These are phyloP conservation scores for Sceliomorpha sp. DNA, from an alignment of 2,888 invertebrate species.

Conservation along the genomic window DNA sequence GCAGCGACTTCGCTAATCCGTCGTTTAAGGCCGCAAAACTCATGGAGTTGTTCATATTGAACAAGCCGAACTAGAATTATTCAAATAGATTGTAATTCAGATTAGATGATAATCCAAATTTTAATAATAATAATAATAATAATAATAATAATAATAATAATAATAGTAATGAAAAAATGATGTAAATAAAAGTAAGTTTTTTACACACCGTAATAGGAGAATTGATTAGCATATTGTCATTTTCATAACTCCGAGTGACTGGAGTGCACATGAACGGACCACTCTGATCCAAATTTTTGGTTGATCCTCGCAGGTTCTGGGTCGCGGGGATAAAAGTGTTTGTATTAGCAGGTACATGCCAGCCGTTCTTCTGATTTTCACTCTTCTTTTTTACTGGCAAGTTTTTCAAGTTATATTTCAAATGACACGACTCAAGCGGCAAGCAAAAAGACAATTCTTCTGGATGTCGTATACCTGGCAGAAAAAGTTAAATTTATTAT, in stretches of 20 bases:
- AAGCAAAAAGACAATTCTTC: constrained; percentile 98
- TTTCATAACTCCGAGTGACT: constrained; percentile 84
- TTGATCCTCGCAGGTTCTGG: constrained; percentile 85
- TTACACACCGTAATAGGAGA: constrained; percentile 86
- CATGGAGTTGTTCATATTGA: no score
- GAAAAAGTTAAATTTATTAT: no score
- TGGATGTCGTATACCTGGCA: constrained; percentile 93
- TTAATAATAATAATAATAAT: no score
- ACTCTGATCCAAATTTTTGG: constrained; percentile 87
- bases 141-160: no score
- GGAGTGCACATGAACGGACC: constrained; percentile 85
- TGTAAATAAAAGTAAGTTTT: not conserved
- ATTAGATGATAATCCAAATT: no score
- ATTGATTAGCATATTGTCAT: constrained; percentile 86
- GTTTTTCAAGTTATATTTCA: constrained; percentile 93
- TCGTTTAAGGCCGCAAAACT: no score
- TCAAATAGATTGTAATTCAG: no score
- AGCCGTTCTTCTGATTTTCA: constrained; percentile 80
- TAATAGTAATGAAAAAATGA: no score
- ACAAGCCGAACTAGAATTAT: no score
- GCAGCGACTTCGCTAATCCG: no score
- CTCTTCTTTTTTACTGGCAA: constrained; percentile 82
- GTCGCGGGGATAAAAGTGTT: constrained; percentile 90
- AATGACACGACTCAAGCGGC: constrained; percentile 89
- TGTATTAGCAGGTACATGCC: constrained; percentile 86